phyloP scores from a whole-genome alignment of 2,888 invertebrate species.

The Iselma pallidipennis region DNA sequence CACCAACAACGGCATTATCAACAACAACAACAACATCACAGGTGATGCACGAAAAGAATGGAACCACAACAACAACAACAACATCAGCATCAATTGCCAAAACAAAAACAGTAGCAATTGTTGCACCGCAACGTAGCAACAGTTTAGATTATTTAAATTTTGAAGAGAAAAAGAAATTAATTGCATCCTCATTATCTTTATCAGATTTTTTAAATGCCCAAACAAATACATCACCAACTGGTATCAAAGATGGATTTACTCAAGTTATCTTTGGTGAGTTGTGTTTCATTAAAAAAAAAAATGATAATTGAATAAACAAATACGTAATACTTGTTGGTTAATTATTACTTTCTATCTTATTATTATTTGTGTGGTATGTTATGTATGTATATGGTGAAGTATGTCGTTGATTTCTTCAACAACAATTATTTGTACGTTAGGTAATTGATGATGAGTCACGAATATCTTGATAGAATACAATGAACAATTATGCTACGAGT shows the following conservation, averaged over 20 bases:
- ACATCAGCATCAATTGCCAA: slow-evolving; percentile 32
- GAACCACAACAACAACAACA: slow-evolving; percentile 21
- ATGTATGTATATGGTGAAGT: no score
- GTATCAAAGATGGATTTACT: slow-evolving; percentile 48
- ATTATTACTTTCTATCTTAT: no score
- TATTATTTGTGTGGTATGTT: no score
- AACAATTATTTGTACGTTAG: no score
- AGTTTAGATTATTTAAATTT: slow-evolving; percentile 89
- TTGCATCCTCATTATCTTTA: slow-evolving; percentile 84
- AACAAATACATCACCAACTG: slow-evolving; percentile 12
- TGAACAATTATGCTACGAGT: no score
- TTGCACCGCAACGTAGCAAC: slow-evolving; percentile 75
- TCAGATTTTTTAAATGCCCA: slow-evolving; percentile 68
- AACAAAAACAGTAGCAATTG: slow-evolving; percentile 67
- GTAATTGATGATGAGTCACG: no score
- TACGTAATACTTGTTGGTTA: neutral
- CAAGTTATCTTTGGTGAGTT: slow-evolving; percentile 53
- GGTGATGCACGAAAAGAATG: slow-evolving; percentile 46
- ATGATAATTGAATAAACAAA: neutral
- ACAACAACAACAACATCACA: slow-evolving; percentile 12
- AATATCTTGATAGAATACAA: no score
- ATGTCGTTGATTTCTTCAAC: no score
- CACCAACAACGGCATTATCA: neutral
- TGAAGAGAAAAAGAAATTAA: slow-evolving; percentile 87
- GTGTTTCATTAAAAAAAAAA: neutral